Evolutionary conservation across 2,888 invertebrate genomes (phyloP), one percentile per base, ranked within the genome.

Genomic region (Drosophila falleni): DNA sequence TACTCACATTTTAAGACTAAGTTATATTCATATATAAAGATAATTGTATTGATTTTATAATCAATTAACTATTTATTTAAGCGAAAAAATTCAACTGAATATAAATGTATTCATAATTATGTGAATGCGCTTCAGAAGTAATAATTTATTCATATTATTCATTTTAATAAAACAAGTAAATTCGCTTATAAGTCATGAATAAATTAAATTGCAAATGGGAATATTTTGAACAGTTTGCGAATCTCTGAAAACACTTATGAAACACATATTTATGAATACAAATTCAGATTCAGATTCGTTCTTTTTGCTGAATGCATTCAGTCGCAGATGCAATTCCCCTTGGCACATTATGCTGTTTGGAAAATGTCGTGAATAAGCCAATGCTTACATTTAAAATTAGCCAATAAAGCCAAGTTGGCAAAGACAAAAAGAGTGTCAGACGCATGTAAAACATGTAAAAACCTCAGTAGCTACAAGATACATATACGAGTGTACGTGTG

Each of bases 371-470:
- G 60, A 61, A 53, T 49, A 59, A 41, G 39, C 23, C 31, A 49
- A 53, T 61, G 35, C 46, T 47, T 54, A 51, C 59, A 56, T 44
- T 46, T 29, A 23, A 23, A 64, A 68, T 58, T 64, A 58, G 31
- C 29, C 29, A 29, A 29, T 29, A 29, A 58, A 35, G 31, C 44
- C 31, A 39, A 16, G 23, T 37, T 58, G 31, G 33, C 56, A 29
- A 29, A 29, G 19, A 16, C 6, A 35, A 16, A 33, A 16, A n/a
- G 35, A 39, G 55, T 46, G 44, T 47, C 55, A 29, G 33, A 5
- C 29, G 5, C 19, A 31, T 26, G 46, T 19, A 41, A 55, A n/a
- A n/a, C n/a, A n/a, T n/a, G n/a, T n/a, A n/a, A n/a, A n/a, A 66
- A 66, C 61, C 69, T 59, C 26, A 69, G 42, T 19, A 26, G 15